phyloP scores from a whole-genome alignment of 2,888 invertebrate species.

The Papilio demoleus region DNA sequence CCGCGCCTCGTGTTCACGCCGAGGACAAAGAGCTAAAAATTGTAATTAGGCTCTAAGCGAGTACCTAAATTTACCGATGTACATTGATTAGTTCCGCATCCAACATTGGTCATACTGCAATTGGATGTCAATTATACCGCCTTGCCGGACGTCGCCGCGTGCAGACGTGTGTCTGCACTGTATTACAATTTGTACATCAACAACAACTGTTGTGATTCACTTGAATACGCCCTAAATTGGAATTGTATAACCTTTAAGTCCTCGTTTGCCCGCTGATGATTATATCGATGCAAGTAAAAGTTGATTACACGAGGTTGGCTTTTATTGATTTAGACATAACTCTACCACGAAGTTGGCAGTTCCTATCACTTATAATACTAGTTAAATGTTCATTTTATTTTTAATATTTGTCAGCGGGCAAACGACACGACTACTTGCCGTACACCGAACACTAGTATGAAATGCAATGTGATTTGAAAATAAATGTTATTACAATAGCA shows the following conservation, averaged over 20 bases:
- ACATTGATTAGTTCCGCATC: conserved; percentile 69
- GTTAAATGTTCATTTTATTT: conserved; percentile 59
- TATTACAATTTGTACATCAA: conserved; percentile 66
- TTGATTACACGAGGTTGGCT: conserved; percentile 9
- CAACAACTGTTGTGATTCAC: conserved; percentile 62
- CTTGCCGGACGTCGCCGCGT: conserved; percentile 69
- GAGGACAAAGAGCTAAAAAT: conserved; percentile 53
- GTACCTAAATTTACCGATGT: conserved; percentile 69
- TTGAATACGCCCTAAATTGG: conserved; percentile 66
- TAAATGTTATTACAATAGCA: conserved; percentile 52
- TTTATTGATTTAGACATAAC: conserved; percentile 15
- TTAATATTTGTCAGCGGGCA: conserved; percentile 59
- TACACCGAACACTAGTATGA: conserved; percentile 8
- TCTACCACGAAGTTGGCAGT: conserved; percentile 56
- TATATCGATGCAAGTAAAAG: conserved; percentile 5
- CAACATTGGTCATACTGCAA: conserved; percentile 56
- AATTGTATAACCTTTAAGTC: conserved; percentile 67
- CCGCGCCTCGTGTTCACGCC: conserved; percentile 45
- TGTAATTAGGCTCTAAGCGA: conserved; percentile 56
- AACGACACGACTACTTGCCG: conserved; percentile 12
- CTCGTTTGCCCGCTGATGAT: conserved; percentile 63
- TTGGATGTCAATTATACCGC: conserved; percentile 78
- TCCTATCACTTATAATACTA: conserved; percentile 75
- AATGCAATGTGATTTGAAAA: conserved; percentile 55
- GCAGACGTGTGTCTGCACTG: conserved; percentile 61